Base-by-base conservation (phyloP, 2,888 invertebrate species). In the Sphaerophoria rueppellii region DNA sequence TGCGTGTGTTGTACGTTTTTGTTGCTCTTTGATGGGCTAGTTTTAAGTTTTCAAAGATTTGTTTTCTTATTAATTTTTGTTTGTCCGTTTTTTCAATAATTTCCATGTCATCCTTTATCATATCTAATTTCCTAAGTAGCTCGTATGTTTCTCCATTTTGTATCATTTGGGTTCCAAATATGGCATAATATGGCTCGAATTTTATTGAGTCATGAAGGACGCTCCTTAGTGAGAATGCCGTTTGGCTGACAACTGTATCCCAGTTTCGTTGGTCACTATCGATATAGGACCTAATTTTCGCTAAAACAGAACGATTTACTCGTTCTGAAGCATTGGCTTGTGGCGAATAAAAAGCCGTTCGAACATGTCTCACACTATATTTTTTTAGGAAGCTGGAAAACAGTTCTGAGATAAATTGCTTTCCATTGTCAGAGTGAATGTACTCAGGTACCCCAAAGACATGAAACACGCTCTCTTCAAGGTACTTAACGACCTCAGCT, bases 321-420 rank as follows among this genome's bases (percentile, higher is more conserved):
- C 48, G 48, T 11, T 52, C 52, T 3, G 24, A 52, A 24, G 24
- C 89, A 72, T 90, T 90, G 1, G 82, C 79, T 83, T 90, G 90
- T 0, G 90, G 89, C 16, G 89, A 88, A 74, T 90, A 90, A 11
- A 72, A 55, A 0, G 87, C 82, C 34, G 87, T 89, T 16, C 78
- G 87, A 0, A 69, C n/a, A 6, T 88, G 61, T 7, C 32, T 78
- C 0, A 82, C 57, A 7, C 87, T 74, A 58, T 87, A 88, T 11
- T 58, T 69, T 12, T 46, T 37, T 9, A 86, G 43, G 4, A 88
- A 70, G 7, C 24, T 35, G 34, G 78, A 43, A 43, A 87, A 87
- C 60, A 60, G 14, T 37, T 82, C 73, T 0, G 82, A 63, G 4
- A 76, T 54, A 76, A 88, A 89, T 63, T 88, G 88, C 11, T 76